Evolutionary conservation across 2,888 invertebrate genomes (phyloP), one percentile per base, ranked within the genome.

Genomic region (Teinopalpus imperialis): DNA sequence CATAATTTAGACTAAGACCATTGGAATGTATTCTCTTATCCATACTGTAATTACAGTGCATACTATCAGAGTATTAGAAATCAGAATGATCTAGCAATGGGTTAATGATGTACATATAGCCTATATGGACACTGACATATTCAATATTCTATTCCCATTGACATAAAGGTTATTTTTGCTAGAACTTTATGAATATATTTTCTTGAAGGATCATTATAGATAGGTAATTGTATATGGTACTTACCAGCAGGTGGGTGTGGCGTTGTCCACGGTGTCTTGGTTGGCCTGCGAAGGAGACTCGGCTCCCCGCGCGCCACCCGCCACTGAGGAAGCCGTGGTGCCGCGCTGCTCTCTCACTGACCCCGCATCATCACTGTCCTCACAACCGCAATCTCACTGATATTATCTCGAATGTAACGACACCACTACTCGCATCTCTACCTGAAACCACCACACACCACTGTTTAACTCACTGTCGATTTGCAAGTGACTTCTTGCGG

Each of bases 281-380:
- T 85, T 88, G 81, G 86, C 74, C 80, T 86, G 88, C 87, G 87
- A 82, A 83, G 88, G 87, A 86, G 87, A 87, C 87, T 86, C 88
- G 18, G 86, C 87, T 83, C 88, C 88, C 83, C 88, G 87, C 88
- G 85, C 81, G 81, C 81, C 87, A 56, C 83, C 81, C 72, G 85
- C 79, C 82, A 80, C 86, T 69, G 88, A 86, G 65, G 87, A 86
- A 77, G 88, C 87, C 87, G 88, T 88, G 85, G 77, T 88, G 88
- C 74, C 74, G 71, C 72, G 69, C 68, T 76, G 66, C 66, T 63
- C 66, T 61, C 75, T 85, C 90, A 91, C 90, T 86, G 90, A 81
- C 73, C 90, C 90, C 87, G 89, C 90, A 90, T 90, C 89, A 82
- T 81, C 90, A 89, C 81, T 63, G 77, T 89, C 76, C 80, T 81